phyloP scores from a whole-genome alignment of 2,888 invertebrate genomes.

The Perithous albicinctus region DNA sequence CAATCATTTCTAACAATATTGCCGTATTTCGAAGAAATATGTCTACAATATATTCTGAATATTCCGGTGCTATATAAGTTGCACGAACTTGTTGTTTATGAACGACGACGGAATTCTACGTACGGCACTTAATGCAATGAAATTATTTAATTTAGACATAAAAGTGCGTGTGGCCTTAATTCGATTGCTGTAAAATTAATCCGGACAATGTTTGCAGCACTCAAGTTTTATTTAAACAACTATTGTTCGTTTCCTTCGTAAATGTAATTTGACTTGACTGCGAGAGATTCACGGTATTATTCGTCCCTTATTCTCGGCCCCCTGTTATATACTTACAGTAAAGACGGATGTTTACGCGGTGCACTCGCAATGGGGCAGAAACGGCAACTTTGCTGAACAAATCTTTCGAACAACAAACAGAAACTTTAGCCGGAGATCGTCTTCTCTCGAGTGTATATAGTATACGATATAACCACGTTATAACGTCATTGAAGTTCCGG shows the following conservation, averaged over 20 bases:
- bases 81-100: too few species aligned
- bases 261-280: constrained; percentile 5
- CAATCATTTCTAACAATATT: too few species aligned
- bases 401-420: constrained; percentile 62
- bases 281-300: background rate
- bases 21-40: too few species aligned
- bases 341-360: constrained; percentile 56
- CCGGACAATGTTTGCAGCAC: background rate
- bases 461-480: constrained; percentile 16
- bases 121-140: background rate
- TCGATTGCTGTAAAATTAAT: background rate
- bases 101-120: background rate
- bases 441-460: constrained; percentile 14
- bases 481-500: constrained; percentile 48
- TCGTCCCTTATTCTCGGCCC: constrained; percentile 17
- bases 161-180: background rate
- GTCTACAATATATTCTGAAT: too few species aligned
- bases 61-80: too few species aligned
- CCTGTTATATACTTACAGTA: constrained; percentile 37
- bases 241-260: background rate
- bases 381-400: constrained; percentile 63
- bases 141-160: background rate
- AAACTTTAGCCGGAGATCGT: constrained; percentile 50
- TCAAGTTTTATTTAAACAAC: background rate
- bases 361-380: constrained; percentile 34